Base-by-base conservation (phyloP, 2,888 invertebrate genomes). In the Anagyrus pseudococci region DNA sequence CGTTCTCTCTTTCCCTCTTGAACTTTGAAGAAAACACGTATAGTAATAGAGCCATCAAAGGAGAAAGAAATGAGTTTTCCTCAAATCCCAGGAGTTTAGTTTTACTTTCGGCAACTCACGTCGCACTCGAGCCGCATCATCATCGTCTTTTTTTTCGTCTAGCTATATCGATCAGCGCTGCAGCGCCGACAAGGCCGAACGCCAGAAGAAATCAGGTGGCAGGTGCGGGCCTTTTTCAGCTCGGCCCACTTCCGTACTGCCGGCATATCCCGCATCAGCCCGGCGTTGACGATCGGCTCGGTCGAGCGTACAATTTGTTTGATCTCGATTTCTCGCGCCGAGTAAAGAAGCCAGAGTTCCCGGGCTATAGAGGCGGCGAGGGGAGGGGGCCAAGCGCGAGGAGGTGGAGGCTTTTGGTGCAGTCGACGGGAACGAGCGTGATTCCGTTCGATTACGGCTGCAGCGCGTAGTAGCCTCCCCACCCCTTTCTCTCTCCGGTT, bases 221-320 rank as follows among this genome's bases (percentile, higher is more conserved):
- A 13, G 43, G 55, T 54, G 29, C 26, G 20, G 43, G 29, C 17
- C 49, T 49, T n/a, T n/a, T n/a, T n/a, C n/a, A n/a, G 48, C 49
- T 58, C 44, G 22, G 19, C 19, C 44, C 22, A 22, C 19, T 44
- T 19, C 20, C 44, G 44, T 7, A 19, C 29, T 3, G 13, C 44
- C 7, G 20, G 10, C 23, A 49, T 25, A 29, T 49, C 49, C 19
- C 49, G 22, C 19, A 20, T 44, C 19, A 22, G 13, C 20, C 3
- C 37, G 41, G 25, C 58, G 43, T 33, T 33, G 29, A 29, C 15
- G 43, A 23, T 19, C 50, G 10, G 57, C 47, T 56, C 65, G 40
- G 10, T 29, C 68, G 56, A 65, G 66, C 70, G 67, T 72, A 63
- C 68, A 57, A 71, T 69, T 69, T 59, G 66, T 69, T 68, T 59